Evolutionary conservation across 2,113 vertebrate species (phyloP).

Genomic region (Misgurnus anguillicaudatus): DNA sequence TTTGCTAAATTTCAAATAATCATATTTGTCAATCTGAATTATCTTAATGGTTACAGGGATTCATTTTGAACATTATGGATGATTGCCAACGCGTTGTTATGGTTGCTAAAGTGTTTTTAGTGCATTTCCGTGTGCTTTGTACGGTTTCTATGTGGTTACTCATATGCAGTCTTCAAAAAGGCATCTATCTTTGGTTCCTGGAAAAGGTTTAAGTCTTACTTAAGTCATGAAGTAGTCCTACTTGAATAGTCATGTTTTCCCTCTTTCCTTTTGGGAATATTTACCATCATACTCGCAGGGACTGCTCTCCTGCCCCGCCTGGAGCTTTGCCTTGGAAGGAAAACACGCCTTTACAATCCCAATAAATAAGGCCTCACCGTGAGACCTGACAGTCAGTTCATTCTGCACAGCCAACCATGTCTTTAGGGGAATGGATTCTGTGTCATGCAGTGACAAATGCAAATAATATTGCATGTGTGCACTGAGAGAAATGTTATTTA

Average conservation of each 20-base stretch:
- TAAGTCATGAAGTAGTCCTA: too few species aligned
- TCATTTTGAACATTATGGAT: too few species aligned
- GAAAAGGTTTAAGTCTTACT: too few species aligned
- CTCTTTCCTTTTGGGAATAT: conserved; percentile 2
- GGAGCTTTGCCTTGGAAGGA: conserved; percentile 2
- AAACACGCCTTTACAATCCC: neutral
- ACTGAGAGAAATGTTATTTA: conserved; percentile 20
- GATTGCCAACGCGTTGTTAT: too few species aligned
- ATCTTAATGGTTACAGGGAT: too few species aligned
- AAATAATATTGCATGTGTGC: conserved; percentile 24
- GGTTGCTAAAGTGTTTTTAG: too few species aligned
- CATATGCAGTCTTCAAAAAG: neutral
- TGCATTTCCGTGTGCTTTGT: neutral
- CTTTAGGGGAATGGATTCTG: conserved; percentile 23
- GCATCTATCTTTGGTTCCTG: too few species aligned
- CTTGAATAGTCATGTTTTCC: neutral
- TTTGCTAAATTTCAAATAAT: too few species aligned
- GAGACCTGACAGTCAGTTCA: conserved; percentile 36
- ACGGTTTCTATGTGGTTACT: neutral
- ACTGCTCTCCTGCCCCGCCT: neutral
- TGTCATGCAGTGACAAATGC: conserved; percentile 28
- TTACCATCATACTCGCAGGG: neutral
- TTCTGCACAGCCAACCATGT: conserved; percentile 27
- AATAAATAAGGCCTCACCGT: conserved; percentile 8
- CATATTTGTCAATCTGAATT: too few species aligned